Evolutionary conservation across 2,113 vertebrate genomes (phyloP).

Genomic region (Sprattus sprattus): DNA sequence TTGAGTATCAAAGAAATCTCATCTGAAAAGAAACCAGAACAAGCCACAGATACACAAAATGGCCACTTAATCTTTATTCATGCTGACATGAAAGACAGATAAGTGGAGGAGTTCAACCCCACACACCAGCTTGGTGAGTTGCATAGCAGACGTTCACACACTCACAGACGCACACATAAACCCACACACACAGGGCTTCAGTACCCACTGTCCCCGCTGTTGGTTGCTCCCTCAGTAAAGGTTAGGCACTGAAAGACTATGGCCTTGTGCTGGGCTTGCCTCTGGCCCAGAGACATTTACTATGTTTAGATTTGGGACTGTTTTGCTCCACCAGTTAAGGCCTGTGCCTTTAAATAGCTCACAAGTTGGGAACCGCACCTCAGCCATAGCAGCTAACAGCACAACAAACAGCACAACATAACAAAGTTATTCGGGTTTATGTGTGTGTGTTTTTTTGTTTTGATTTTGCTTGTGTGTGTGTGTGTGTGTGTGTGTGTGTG

Average conservation of each 20-base stretch:
- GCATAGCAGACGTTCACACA: too few relatives aligned
- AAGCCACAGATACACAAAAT: background rate
- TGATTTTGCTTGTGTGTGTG: background rate
- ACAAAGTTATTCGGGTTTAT: background rate
- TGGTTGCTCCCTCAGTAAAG: background rate
- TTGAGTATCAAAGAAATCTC: background rate
- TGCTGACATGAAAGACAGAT: constrained; percentile 9
- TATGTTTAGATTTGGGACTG: constrained; percentile 11
- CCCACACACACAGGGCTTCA: background rate
- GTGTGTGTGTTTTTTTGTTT: background rate
- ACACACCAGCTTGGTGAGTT: background rate
- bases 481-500: background rate
- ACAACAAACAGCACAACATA: background rate
- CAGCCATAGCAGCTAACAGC: background rate
- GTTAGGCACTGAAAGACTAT: background rate
- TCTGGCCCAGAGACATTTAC: background rate
- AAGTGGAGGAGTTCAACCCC: background rate
- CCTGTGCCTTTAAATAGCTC: background rate
- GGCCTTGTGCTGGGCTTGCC: constrained; percentile 2
- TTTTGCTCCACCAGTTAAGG: background rate
- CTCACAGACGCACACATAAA: background rate
- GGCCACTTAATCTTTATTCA: background rate
- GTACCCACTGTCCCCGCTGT: background rate
- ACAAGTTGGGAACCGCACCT: background rate
- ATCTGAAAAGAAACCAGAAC: background rate